These are phyloP conservation scores for Cheilosia grossa DNA, from an alignment of 2,888 invertebrate genomes.

Conservation along the genomic window DNA sequence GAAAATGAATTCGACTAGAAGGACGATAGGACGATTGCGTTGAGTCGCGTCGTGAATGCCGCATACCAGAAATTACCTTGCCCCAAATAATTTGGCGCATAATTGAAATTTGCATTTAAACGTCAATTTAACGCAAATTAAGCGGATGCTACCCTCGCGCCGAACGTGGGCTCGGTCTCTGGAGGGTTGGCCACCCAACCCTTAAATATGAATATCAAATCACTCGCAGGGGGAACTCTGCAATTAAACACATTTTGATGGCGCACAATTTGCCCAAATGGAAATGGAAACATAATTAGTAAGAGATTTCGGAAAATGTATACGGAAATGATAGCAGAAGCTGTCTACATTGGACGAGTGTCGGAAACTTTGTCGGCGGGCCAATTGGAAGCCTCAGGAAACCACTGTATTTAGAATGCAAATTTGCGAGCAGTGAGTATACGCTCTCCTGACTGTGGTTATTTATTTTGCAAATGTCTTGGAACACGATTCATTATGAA, in stretches of 20 bases:
- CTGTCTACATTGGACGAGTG: neutral
- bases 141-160: constrained; percentile 32
- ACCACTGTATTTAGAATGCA: too few relatives aligned
- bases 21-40: neutral
- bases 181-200: constrained; percentile 41
- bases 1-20: neutral
- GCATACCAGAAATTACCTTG: constrained; percentile 24
- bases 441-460: too few relatives aligned
- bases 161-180: neutral
- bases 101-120: constrained; percentile 61
- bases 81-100: constrained; percentile 45
- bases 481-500: too few relatives aligned
- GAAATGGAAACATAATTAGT: constrained; percentile 41
- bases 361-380: too few relatives aligned
- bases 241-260: constrained; percentile 62
- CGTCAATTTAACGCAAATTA: constrained; percentile 53
- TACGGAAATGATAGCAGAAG: constrained; percentile 23
- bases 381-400: too few relatives aligned
- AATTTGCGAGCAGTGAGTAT: too few relatives aligned
- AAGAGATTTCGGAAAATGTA: constrained; percentile 37
- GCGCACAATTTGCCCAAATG: constrained; percentile 52
- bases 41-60: neutral
- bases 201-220: constrained; percentile 50
- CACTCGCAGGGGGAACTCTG: constrained; percentile 37
- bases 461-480: too few relatives aligned